A percentile compares a stretch with the other conserved stretches of the same genome.
phyloP scores from a whole-genome alignment of 2,113 vertebrate species.

The Entomyzon cyanotis region DNA sequence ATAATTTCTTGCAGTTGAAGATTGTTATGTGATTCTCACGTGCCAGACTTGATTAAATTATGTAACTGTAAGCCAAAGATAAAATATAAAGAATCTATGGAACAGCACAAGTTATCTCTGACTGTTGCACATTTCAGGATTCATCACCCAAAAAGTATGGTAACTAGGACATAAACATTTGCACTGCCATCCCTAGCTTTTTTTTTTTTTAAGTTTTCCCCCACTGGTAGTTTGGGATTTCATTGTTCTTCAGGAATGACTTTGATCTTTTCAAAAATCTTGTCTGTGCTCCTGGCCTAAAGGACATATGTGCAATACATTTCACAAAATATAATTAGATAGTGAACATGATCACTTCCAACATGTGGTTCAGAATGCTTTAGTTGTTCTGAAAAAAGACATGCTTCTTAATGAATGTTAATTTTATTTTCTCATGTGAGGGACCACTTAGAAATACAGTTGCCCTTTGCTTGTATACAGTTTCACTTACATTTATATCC shows the following conservation, averaged over 20 bases:
- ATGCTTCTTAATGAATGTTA: background rate
- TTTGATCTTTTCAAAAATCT: background rate
- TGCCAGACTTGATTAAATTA: background rate
- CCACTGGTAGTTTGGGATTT: background rate
- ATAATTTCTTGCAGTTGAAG: background rate
- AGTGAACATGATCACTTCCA: background rate
- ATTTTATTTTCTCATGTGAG: background rate
- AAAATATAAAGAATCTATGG: background rate
- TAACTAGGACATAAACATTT: background rate
- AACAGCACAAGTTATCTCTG: background rate
- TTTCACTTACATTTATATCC: background rate
- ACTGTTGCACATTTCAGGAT: background rate
- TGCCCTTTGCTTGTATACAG: background rate
- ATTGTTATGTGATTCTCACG: background rate
- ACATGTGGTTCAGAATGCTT: background rate
- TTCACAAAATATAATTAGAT: background rate
- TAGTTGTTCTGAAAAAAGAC: background rate
- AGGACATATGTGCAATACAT: background rate
- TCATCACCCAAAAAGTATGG: background rate
- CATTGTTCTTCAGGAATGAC: background rate
- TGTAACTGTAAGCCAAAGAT: background rate
- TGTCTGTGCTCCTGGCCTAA: background rate
- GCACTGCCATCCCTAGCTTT: background rate
- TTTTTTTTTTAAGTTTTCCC: no score
- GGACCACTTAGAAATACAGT: background rate